These are phyloP conservation scores for Lucifuga dentata DNA, from an alignment of 2,113 vertebrate genomes.

Conservation along the genomic window DNA sequence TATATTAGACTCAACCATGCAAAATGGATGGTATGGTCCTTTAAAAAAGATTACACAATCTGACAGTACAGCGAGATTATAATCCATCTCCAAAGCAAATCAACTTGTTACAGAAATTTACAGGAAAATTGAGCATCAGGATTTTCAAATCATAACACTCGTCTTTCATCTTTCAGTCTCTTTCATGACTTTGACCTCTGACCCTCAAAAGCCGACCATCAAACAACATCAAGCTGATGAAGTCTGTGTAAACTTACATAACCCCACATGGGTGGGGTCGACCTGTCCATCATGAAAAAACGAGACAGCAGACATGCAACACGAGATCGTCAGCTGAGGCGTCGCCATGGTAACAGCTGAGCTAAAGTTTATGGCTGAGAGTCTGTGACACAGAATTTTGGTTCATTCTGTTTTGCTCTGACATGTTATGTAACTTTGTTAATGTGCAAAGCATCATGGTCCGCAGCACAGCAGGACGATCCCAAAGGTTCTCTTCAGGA, in stretches of 20 bases:
- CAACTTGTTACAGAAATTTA: too few relatives aligned
- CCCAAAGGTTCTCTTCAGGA: too few relatives aligned
- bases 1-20: too few relatives aligned
- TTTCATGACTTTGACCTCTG: slow-evolving; percentile 36
- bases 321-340: slow-evolving; percentile 16
- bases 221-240: slow-evolving; percentile 44
- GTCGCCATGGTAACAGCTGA: slow-evolving; percentile 13
- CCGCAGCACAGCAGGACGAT: background rate
- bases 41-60: too few relatives aligned
- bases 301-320: slow-evolving; percentile 44
- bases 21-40: too few relatives aligned
- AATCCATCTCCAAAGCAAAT: too few relatives aligned
- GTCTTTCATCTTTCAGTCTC: slow-evolving; percentile 8
- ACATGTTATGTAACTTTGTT: slow-evolving; percentile 53
- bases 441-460: slow-evolving; percentile 19
- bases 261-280: background rate
- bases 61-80: too few relatives aligned
- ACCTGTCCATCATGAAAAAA: slow-evolving; percentile 39
- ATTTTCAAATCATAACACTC: too few relatives aligned
- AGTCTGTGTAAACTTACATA: slow-evolving; percentile 25
- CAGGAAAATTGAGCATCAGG: too few relatives aligned
- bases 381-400: slow-evolving; percentile 27
- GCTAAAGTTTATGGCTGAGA: slow-evolving; percentile 26
- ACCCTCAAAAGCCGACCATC: slow-evolving; percentile 39
- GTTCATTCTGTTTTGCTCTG: background rate